A percentile compares a stretch with the other conserved stretches of the same genome.
phyloP scores from a whole-genome alignment of 2,797 vertebrate genomes.

The Acanthopagrus latus region DNA sequence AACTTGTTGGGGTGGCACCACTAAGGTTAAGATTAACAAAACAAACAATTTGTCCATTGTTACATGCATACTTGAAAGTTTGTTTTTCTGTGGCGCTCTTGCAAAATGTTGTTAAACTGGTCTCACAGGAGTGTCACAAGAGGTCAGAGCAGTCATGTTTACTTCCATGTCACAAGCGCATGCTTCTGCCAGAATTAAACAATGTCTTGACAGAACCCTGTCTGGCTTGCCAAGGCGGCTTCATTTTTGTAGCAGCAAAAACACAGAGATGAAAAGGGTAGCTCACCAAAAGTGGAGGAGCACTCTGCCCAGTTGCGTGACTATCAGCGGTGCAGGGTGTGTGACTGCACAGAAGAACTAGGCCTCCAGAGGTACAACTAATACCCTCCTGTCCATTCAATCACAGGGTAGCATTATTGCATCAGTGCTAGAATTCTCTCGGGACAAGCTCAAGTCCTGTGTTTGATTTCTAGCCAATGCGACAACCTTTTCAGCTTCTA shows the following conservation, averaged over 20 bases:
- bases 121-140: background rate
- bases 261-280: constrained; percentile 17
- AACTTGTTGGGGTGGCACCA: background rate
- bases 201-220: background rate
- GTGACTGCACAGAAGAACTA: constrained; percentile 6
- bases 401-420: constrained; percentile 6
- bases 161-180: background rate
- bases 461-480: constrained; percentile 21
- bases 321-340: constrained; percentile 21
- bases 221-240: background rate
- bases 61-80: background rate
- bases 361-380: background rate
- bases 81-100: background rate
- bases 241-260: constrained; percentile 10
- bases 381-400: constrained; percentile 27
- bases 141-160: background rate
- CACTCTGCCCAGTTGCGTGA: background rate
- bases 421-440: constrained; percentile 13
- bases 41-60: background rate
- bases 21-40: background rate
- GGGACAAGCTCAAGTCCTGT: background rate
- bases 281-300: background rate
- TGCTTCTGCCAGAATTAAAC: constrained; percentile 18
- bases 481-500: constrained; percentile 15
- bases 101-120: constrained; percentile 33